These are phyloP conservation scores for Drosophila basisetae DNA, from an alignment of 2,888 invertebrate species.

Conservation along the genomic window DNA sequence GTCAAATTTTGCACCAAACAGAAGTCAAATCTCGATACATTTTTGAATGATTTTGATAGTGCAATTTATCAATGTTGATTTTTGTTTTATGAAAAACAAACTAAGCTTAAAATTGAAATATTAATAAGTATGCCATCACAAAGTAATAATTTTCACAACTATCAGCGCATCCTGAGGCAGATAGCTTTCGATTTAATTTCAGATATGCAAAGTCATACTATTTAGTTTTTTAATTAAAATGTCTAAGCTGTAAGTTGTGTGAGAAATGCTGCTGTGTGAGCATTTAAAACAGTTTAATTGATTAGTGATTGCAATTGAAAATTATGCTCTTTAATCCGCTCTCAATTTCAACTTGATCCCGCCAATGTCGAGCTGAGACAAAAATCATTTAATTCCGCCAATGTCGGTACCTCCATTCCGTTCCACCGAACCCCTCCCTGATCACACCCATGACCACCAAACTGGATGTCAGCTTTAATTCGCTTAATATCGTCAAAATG, in stretches of 20 bases:
- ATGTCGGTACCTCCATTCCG: not conserved
- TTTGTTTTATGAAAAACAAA: slow-evolving; percentile 9
- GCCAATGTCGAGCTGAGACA: slow-evolving; percentile 56
- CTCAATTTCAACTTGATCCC: slow-evolving; percentile 18
- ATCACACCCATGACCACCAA: not conserved
- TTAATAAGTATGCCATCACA: slow-evolving; percentile 17
- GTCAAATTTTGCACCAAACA: slow-evolving; percentile 7
- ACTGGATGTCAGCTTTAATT: slow-evolving; percentile 29
- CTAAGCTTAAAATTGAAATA: slow-evolving; percentile 37
- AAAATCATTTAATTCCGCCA: slow-evolving; percentile 57
- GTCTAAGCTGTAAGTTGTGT: slow-evolving; percentile 11
- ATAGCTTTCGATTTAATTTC: slow-evolving; percentile 57
- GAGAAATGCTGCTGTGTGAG: slow-evolving; percentile 3
- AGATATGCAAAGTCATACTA: slow-evolving; percentile 50
- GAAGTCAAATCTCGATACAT: not conserved
- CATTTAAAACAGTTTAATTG: slow-evolving; percentile 32
- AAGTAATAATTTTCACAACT: slow-evolving; percentile 1
- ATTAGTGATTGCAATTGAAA: slow-evolving; percentile 39
- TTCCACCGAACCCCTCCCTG: not conserved
- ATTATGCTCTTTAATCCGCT: slow-evolving; percentile 51
- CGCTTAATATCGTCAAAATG: slow-evolving; percentile 19
- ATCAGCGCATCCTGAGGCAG: not conserved
- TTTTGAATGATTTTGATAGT: slow-evolving; percentile 22
- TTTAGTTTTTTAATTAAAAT: slow-evolving; percentile 59
- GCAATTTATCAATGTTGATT: slow-evolving; percentile 19